A percentile compares a stretch with the other conserved stretches of the same genome.
phyloP scores from a whole-genome alignment of 2,888 invertebrate genomes.

The Drosophila affinis region DNA sequence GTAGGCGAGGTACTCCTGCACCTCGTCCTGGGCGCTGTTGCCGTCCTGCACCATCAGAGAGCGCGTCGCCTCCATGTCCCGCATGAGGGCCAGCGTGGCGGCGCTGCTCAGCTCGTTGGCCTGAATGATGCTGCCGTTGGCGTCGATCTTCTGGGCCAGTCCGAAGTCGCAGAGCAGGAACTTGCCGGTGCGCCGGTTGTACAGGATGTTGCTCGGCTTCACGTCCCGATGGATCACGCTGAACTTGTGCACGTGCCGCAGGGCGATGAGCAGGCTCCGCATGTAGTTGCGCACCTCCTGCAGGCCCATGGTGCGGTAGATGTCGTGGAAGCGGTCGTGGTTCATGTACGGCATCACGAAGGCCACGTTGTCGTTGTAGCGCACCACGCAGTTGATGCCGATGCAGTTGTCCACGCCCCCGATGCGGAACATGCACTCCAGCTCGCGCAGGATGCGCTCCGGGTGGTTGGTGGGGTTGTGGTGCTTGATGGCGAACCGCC shows the following conservation, averaged over 20 bases:
- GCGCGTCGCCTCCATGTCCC: constrained; percentile 48
- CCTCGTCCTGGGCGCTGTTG: constrained; percentile 56
- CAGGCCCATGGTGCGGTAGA: constrained; percentile 88
- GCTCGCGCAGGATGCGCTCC: constrained; percentile 90
- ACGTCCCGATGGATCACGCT: constrained; percentile 95
- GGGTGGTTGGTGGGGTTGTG: constrained; percentile 94
- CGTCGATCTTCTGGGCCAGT: constrained; percentile 88
- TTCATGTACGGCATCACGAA: constrained; percentile 95
- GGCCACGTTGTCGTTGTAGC: constrained; percentile 91
- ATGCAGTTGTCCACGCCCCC: constrained; percentile 93
- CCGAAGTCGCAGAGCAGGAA: constrained; percentile 95
- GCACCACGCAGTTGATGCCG: constrained; percentile 90
- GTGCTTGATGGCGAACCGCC: constrained; percentile 92
- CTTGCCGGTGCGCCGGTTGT: constrained; percentile 89
- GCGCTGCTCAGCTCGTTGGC: constrained; percentile 47
- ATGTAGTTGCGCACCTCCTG: constrained; percentile 91
- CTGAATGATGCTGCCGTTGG: constrained; percentile 52
- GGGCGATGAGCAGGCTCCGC: constrained; percentile 90
- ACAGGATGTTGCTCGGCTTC: constrained; percentile 96
- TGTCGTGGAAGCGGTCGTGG: constrained; percentile 91
- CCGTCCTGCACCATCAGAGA: constrained; percentile 50
- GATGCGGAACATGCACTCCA: constrained; percentile 90
- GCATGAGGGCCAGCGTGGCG: constrained; percentile 19
- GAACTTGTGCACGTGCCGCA: constrained; percentile 91
- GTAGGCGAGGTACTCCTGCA: constrained; percentile 46